A percentile compares a stretch with the other conserved stretches of the same genome.
Evolutionary conservation across 2,113 vertebrate genomes (phyloP).

Genomic region (Diphyllodes magnificus): DNA sequence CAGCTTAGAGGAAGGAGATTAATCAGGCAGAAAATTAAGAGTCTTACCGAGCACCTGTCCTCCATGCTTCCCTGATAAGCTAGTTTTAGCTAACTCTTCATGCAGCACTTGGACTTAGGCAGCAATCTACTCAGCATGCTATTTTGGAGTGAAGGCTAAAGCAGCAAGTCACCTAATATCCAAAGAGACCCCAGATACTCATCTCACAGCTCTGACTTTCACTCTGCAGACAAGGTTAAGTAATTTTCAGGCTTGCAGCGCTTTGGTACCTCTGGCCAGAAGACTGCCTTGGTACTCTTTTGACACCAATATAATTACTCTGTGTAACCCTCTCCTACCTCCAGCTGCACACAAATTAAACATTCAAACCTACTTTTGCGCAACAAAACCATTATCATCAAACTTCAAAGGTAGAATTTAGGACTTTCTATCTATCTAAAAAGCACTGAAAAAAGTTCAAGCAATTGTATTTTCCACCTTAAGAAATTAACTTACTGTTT

Average conservation of each 20-base stretch:
- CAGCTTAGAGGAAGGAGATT: background rate
- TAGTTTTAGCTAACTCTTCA: background rate
- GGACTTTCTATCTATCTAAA: background rate
- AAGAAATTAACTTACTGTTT: background rate
- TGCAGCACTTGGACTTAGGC: background rate
- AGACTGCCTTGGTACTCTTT: background rate
- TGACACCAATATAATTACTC: background rate
- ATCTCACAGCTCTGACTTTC: background rate
- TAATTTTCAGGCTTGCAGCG: background rate
- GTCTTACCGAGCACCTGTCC: background rate
- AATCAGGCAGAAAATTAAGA: background rate
- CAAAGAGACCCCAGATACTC: background rate
- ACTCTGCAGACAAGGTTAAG: background rate
- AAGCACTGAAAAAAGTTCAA: background rate
- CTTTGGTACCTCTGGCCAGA: background rate
- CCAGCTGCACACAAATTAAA: background rate
- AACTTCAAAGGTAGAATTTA: background rate
- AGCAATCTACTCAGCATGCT: background rate
- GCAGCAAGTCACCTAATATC: background rate
- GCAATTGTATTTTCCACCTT: background rate
- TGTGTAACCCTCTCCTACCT: background rate
- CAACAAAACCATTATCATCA: background rate
- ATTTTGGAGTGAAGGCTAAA: background rate
- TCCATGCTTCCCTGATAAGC: background rate
- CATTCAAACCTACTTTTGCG: background rate